These are phyloP conservation scores for Pantherophis vulpinus DNA, from an alignment of 2,797 vertebrate genomes.

Conservation along the genomic window DNA sequence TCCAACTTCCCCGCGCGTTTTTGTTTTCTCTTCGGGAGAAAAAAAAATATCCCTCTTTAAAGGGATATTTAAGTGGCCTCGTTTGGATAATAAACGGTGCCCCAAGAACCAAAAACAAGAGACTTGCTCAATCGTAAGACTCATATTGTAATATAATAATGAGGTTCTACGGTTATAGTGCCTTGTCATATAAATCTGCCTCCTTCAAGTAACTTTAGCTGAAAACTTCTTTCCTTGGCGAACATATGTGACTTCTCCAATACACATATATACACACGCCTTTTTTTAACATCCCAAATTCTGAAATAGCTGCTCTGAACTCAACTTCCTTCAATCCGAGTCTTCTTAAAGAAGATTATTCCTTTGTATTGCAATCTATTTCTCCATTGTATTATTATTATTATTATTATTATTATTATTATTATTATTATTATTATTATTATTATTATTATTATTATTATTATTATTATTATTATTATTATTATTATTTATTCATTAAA, in stretches of 20 bases:
- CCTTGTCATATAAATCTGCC: constrained; percentile 9
- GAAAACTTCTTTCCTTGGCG: constrained; percentile 32
- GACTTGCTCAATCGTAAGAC: constrained; percentile 75
- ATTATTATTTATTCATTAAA: not conserved
- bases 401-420: no score
- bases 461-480: no score
- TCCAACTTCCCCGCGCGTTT: constrained; percentile 53
- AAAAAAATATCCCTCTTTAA: not conserved
- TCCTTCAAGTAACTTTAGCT: constrained; percentile 65
- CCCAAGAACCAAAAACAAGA: constrained; percentile 65
- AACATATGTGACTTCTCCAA: constrained; percentile 38
- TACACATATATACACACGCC: not conserved
- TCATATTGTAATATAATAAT: not conserved
- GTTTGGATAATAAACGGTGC: constrained; percentile 76
- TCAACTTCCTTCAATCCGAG: not conserved
- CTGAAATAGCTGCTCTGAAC: not conserved
- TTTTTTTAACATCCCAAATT: not conserved
- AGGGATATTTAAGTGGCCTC: constrained; percentile 55
- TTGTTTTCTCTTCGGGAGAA: constrained; percentile 37
- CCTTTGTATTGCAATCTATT: not conserved
- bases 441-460: not conserved
- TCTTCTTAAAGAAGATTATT: not conserved
- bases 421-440: not conserved
- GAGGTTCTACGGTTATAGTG: no score
- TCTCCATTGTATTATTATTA: not conserved